Evolutionary conservation across 2,797 vertebrate species (phyloP), one percentile per base, ranked within the genome.

Genomic region (Avahi laniger): DNA sequence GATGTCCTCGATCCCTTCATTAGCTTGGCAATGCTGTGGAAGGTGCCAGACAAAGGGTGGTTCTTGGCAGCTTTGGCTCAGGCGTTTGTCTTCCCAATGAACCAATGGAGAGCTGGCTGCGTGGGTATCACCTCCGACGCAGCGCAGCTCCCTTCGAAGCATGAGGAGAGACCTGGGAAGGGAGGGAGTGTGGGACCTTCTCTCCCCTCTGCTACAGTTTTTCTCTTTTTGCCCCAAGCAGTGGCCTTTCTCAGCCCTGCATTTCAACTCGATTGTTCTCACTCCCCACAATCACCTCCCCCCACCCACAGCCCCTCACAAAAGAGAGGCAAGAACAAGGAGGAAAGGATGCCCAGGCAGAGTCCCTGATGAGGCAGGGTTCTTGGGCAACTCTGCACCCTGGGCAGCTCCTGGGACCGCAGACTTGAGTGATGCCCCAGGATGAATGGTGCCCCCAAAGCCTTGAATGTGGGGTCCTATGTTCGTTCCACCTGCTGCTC

Each of bases 1-100:
- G n/a, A 69, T 52, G 50, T 8, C 48, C 6, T 7, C 17, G 1
- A 80, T 28, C 14, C 17, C 46, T 80, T 50, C 50, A 24, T 73
- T 54, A 72, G 69, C 17, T 48, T 91, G 63, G 50, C 52, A 76
- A 26, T 50, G 70, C 52, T 26, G 14, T 41, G 48, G 84, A 94
- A 89, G 38, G 20, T 88, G 13, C 82, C 72, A 54, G 57, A 65
- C 63, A 70, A 91, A 84, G 69, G 70, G 75, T 88, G 70, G 57
- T 48, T 89, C 54, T 82, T 72, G 72, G 76, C 73, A 94, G 92
- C 63, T 61, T 82, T 78, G 46, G 67, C 54, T 67, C 52, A 79
- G 67, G 41, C 46, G 38, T 86, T 91, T 67, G 69, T 95, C 93
- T 80, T 84, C 46, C 81, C 69, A 38, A 38, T 18, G 89, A 95